These are phyloP conservation scores for Dynastes tityus DNA, from an alignment of 2,888 invertebrate species.

Conservation along the genomic window DNA sequence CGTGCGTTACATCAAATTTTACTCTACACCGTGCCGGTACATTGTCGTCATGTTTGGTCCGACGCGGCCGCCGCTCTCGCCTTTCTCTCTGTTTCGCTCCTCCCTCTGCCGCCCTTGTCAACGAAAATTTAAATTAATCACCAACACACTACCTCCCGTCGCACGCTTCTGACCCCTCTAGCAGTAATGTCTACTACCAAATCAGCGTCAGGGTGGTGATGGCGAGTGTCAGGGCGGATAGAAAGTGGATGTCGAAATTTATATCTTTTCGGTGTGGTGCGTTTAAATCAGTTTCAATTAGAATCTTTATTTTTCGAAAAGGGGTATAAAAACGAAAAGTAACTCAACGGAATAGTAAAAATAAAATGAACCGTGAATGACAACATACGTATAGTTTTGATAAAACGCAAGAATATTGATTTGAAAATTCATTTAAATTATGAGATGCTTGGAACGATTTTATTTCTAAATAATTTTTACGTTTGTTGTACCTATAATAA, in stretches of 20 bases:
- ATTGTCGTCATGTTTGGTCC: conserved; percentile 37
- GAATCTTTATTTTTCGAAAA: too few species aligned
- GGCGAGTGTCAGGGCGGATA: conserved; percentile 17
- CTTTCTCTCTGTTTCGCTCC: not conserved
- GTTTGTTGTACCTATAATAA: too few species aligned
- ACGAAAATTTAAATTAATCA: conserved; percentile 47
- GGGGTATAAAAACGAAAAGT: too few species aligned
- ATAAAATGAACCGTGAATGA: too few species aligned
- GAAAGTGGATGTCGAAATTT: conserved; percentile 6
- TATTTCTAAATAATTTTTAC: too few species aligned
- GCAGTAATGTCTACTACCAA: conserved; percentile 35
- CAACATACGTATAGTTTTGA: too few species aligned
- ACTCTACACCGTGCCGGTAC: conserved; percentile 29
- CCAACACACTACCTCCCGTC: conserved; percentile 29
- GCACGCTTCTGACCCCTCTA: conserved; percentile 18
- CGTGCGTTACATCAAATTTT: conserved; percentile 46
- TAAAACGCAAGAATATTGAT: too few species aligned
- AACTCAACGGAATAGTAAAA: too few species aligned
- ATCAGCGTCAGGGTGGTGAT: conserved; percentile 25
- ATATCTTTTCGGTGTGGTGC: conserved; percentile 5
- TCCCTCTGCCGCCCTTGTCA: conserved; percentile 23
- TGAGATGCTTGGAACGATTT: too few species aligned
- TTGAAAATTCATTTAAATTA: too few species aligned
- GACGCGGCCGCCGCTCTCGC: conserved; percentile 11
- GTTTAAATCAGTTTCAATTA: too few species aligned